These are phyloP conservation scores for Vimba vimba DNA, from an alignment of 2,113 vertebrate genomes.

Conservation along the genomic window DNA sequence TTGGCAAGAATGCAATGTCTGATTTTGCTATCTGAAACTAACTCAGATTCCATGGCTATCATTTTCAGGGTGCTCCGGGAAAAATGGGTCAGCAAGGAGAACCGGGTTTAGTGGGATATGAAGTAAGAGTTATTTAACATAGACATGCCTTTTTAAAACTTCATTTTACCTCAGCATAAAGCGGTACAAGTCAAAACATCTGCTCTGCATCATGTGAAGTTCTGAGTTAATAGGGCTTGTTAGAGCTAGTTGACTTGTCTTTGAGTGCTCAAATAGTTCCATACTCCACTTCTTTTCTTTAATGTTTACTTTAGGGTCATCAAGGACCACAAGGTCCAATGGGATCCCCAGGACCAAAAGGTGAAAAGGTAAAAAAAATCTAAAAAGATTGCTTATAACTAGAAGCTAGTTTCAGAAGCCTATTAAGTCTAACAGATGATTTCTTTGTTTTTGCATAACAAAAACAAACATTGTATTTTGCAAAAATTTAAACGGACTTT, in stretches of 20 bases:
- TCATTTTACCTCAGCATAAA: not conserved
- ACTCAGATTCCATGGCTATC: not conserved
- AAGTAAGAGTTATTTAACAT: slow-evolving; percentile 72
- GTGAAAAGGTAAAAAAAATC: slow-evolving; percentile 86
- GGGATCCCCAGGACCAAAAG: slow-evolving; percentile 88
- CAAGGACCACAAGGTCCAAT: slow-evolving; percentile 82
- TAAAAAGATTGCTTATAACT: not conserved
- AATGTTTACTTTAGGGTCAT: slow-evolving; percentile 81
- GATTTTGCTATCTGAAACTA: not conserved
- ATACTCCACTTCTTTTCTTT: not conserved
- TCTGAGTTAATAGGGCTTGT: not conserved
- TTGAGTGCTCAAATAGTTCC: not conserved
- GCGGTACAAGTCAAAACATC: not conserved
- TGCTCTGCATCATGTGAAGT: not conserved
- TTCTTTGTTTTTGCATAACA: not conserved
- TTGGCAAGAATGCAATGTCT: not conserved
- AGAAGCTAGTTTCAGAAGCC: slow-evolving; percentile 15
- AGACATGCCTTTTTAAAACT: slow-evolving; percentile 9
- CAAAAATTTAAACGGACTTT: not conserved
- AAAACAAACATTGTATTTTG: not conserved
- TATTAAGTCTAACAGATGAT: not conserved
- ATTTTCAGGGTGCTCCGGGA: slow-evolving; percentile 85
- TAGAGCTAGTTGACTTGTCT: not conserved
- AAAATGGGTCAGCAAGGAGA: slow-evolving; percentile 89
- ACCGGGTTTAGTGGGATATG: slow-evolving; percentile 86